These are phyloP conservation scores for Rhegmatorhina hoffmannsi DNA, from an alignment of 2,113 vertebrate species.

Conservation along the genomic window DNA sequence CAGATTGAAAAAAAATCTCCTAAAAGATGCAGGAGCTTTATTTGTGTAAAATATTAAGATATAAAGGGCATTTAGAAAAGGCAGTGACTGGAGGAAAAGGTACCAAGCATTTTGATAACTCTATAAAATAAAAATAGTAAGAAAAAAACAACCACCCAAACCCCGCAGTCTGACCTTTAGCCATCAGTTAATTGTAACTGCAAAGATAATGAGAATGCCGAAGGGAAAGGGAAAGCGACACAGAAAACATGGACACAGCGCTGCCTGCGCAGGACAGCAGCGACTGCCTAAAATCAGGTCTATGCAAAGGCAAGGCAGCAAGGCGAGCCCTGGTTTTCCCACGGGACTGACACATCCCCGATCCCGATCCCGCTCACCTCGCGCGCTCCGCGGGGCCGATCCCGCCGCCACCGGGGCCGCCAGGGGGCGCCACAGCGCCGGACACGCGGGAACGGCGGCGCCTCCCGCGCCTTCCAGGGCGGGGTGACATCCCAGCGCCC, in stretches of 20 bases:
- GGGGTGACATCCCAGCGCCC: background rate
- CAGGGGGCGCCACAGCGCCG: background rate
- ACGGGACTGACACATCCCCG: accelerated
- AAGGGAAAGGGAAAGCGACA: background rate
- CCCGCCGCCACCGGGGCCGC: background rate
- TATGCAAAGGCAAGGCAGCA: accelerated
- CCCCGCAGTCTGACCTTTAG: background rate
- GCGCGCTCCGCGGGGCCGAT: background rate
- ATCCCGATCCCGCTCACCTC: background rate
- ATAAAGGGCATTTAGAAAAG: background rate
- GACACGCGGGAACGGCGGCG: background rate
- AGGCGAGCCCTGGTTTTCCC: background rate
- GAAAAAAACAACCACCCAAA: background rate
- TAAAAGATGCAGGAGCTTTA: background rate
- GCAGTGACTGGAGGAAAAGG: background rate
- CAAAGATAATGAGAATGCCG: background rate
- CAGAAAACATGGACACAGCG: accelerated
- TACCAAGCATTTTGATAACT: background rate
- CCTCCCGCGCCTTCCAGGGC: too few species aligned
- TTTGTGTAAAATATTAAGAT: background rate
- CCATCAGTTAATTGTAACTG: accelerated
- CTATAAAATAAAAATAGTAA: background rate
- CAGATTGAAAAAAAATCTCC: background rate
- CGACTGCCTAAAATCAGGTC: background rate
- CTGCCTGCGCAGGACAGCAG: accelerated